Conservation (phyloP, 2,113 vertebrate species). For the Centropus bengalensis region DNA sequence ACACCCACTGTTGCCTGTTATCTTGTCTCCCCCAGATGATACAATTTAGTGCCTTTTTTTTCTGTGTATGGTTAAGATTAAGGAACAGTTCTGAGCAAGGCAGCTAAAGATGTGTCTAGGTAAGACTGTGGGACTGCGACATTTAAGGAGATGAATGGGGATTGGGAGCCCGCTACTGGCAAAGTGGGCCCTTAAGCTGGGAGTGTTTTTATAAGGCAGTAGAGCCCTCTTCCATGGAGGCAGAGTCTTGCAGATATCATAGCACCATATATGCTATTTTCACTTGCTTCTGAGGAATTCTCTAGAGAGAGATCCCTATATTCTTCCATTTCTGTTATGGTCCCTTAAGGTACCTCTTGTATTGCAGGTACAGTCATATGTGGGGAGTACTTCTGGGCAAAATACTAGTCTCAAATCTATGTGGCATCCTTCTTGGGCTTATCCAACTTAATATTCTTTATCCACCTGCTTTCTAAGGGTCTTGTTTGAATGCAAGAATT, state of each 20-base stretch:
- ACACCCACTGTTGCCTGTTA: not conserved
- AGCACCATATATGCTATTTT: not conserved
- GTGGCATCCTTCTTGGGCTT: not conserved
- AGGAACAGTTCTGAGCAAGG: not conserved
- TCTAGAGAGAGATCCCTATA: not conserved
- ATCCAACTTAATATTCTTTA: not conserved
- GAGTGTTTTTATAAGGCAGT: not conserved
- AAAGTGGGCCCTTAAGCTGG: not conserved
- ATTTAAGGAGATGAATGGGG: not conserved
- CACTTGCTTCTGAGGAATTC: not conserved
- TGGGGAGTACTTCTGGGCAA: not conserved
- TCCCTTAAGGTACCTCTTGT: not conserved
- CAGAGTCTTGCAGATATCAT: not conserved
- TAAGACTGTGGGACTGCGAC: not conserved
- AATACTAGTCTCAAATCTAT: not conserved
- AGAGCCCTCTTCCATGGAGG: not conserved
- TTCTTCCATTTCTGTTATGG: not conserved
- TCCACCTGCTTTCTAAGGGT: not conserved
- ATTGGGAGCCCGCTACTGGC: not conserved
- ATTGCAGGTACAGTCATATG: not conserved
- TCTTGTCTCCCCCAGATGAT: conserved; percentile 6
- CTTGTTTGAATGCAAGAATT: not conserved
- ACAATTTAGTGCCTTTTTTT: conserved; percentile 9
- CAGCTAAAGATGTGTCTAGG: not conserved
- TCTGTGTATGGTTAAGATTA: conserved; percentile 1